These are phyloP conservation scores for Trididemnum clinides DNA, from an alignment of 23 tunicate genomes.

Conservation along the genomic window DNA sequence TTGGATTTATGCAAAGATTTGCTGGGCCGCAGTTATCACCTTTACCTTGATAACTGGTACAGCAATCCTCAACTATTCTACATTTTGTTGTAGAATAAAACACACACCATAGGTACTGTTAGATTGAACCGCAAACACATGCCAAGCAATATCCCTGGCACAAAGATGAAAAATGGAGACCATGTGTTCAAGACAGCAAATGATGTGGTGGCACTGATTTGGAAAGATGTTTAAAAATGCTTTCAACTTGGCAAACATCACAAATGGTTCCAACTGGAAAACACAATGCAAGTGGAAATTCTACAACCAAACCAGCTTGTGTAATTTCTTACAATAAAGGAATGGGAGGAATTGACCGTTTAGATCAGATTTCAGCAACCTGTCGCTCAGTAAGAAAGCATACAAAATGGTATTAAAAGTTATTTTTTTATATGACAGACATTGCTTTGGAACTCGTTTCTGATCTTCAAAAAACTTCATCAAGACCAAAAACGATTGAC, in stretches of 20 bases:
- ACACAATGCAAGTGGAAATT: not conserved
- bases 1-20: slow-evolving; percentile 13
- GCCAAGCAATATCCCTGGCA: not conserved
- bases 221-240: slow-evolving; percentile 10
- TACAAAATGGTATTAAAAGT: not conserved
- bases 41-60: not conserved
- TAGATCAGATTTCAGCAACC: slow-evolving; percentile 10
- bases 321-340: slow-evolving; percentile 11
- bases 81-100: not conserved
- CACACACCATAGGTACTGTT: not conserved
- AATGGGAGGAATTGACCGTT: slow-evolving; percentile 2
- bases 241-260: not conserved
- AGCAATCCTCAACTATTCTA: not conserved
- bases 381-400: not conserved
- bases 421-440: not conserved
- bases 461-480: not conserved
- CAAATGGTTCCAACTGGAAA: not conserved
- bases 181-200: no score
- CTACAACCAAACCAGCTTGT: not conserved
- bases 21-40: not conserved
- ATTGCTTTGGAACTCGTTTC: not conserved
- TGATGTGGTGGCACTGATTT: slow-evolving; percentile 5
- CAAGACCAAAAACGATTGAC: not conserved
- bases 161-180: slow-evolving; percentile 1
- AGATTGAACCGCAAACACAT: no score